phyloP scores from a whole-genome alignment of 1,140 invertebrate genomes.

The Camponotus floridanus region DNA sequence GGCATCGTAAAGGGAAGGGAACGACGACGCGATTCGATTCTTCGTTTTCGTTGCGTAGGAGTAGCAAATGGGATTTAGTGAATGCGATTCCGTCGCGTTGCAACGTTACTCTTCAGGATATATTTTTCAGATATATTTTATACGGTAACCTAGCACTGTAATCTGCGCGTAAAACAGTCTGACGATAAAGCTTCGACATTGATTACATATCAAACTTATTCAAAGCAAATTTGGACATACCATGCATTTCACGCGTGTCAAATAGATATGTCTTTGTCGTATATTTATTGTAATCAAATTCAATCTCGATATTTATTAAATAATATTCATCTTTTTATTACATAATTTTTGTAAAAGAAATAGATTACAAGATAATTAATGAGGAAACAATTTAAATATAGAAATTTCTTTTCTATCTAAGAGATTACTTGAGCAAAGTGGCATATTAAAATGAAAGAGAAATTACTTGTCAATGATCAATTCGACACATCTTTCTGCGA shows the following conservation, averaged over 20 bases:
- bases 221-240: background rate
- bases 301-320: background rate
- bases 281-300: background rate
- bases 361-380: background rate
- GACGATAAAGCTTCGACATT: conserved; percentile 4
- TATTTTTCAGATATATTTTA: conserved; percentile 27
- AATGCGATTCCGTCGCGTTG: conserved; percentile 42
- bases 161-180: background rate
- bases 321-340: background rate
- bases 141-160: background rate
- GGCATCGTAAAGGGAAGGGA: conserved; percentile 33
- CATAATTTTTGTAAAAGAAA: background rate
- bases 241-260: background rate
- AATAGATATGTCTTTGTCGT: background rate
- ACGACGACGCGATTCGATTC: conserved; percentile 40
- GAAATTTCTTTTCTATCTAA: background rate
- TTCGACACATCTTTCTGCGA: background rate
- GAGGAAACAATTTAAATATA: background rate
- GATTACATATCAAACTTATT: background rate
- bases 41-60: conserved; percentile 56
- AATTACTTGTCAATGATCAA: background rate
- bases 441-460: background rate
- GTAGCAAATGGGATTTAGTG: conserved; percentile 56
- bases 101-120: conserved; percentile 1
- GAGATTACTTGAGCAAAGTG: background rate